A percentile compares a stretch with the other conserved stretches of the same genome.
Conservation (phyloP, 2,888 invertebrate species). For the Spodoptera exigua region DNA sequence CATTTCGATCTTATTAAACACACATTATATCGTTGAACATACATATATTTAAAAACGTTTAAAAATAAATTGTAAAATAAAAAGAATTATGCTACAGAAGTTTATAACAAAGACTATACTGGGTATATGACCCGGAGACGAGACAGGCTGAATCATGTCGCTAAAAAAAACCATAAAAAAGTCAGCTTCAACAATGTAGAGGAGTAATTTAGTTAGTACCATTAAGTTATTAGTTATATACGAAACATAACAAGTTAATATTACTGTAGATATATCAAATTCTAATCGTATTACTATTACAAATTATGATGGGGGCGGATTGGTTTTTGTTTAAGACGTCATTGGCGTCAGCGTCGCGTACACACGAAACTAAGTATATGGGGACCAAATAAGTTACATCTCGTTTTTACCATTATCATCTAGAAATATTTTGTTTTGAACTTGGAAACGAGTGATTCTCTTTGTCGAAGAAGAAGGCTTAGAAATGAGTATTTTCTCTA, state of each 20-base stretch:
- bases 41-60: conserved; percentile 24
- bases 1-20: conserved; percentile 18
- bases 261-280: conserved; percentile 19
- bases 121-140: conserved; percentile 78
- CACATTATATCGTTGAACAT: conserved; percentile 28
- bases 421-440: no score
- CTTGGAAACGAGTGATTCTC: no score
- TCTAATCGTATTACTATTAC: conserved; percentile 21
- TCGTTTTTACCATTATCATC: no score
- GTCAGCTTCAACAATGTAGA: conserved; percentile 49
- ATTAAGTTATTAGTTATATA: conserved; percentile 50
- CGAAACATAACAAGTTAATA: conserved; percentile 33
- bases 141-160: conserved; percentile 73
- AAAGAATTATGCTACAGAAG: conserved; percentile 46
- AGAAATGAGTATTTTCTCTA: no score
- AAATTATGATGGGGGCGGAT: conserved; percentile 34
- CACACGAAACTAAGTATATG: no score
- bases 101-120: conserved; percentile 53
- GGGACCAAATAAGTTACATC: no score
- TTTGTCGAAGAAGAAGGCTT: no score
- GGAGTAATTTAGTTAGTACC: conserved; percentile 59
- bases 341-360: no score
- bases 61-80: conserved; percentile 52
- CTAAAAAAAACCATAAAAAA: conserved; percentile 66
- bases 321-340: conserved; percentile 6